Evolutionary conservation across 1,140 invertebrate genomes (phyloP).

Genomic region (Nephila pilipes): DNA sequence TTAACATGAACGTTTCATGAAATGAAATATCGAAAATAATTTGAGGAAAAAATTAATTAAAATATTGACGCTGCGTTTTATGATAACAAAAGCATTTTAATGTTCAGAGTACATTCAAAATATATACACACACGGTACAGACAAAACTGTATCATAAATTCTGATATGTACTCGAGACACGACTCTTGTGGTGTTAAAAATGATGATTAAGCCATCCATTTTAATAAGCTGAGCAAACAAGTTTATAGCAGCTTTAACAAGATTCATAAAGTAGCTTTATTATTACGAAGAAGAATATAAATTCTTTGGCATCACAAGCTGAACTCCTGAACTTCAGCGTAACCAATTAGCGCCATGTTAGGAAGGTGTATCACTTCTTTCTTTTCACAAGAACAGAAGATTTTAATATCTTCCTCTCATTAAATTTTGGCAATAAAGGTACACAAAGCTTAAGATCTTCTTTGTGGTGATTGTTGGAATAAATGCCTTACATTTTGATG

Average conservation of each 20-base stretch:
- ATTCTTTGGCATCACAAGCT: slow-evolving; percentile 13
- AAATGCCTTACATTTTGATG: background rate
- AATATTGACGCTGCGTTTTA: background rate
- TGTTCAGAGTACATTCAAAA: background rate
- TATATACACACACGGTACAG: background rate
- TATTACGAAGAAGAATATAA: slow-evolving; percentile 37
- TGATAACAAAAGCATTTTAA: background rate
- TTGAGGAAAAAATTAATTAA: too few species aligned
- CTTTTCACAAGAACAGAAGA: slow-evolving; percentile 33
- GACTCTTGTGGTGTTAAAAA: slow-evolving; percentile 4
- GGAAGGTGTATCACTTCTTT: slow-evolving; percentile 9
- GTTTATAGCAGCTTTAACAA: slow-evolving; percentile 36
- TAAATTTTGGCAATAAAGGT: slow-evolving; percentile 2
- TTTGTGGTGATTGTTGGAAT: background rate
- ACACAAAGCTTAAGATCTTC: background rate
- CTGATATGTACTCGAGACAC: background rate
- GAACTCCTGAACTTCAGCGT: background rate
- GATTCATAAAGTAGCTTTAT: slow-evolving; percentile 43
- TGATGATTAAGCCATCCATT: slow-evolving; percentile 25
- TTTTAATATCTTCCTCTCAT: slow-evolving; percentile 18
- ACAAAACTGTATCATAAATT: background rate
- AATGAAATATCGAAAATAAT: too few species aligned
- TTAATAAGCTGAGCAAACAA: slow-evolving; percentile 56
- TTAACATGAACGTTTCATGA: too few species aligned
- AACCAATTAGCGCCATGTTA: slow-evolving; percentile 24